Conservation (phyloP, 2,113 vertebrate species). For the Brienomyrus longianalis region DNA sequence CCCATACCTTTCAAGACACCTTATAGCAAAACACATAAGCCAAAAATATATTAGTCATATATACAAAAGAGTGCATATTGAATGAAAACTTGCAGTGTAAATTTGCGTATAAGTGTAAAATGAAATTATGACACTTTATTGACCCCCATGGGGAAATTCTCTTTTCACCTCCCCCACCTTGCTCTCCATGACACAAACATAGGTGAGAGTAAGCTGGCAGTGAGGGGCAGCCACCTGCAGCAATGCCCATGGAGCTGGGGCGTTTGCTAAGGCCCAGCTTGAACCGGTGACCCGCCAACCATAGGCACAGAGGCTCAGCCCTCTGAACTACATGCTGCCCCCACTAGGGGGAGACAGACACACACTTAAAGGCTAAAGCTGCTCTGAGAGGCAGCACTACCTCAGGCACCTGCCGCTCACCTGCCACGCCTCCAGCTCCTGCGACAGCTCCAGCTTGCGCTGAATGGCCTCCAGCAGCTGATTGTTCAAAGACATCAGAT, state of each 20-base stretch:
- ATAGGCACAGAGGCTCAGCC: background rate
- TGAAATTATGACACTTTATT: background rate
- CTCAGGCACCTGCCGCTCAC: constrained; percentile 42
- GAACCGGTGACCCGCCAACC: background rate
- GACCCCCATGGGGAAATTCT: background rate
- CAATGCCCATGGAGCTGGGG: too few relatives aligned
- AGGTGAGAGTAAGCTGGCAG: background rate
- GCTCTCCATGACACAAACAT: background rate
- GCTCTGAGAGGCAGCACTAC: background rate
- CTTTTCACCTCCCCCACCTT: background rate
- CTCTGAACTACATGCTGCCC: background rate
- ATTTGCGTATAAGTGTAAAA: background rate
- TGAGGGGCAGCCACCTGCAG: background rate
- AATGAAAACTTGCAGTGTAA: background rate
- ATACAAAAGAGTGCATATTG: background rate
- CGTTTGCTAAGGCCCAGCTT: background rate
- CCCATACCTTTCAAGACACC: background rate
- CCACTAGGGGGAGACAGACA: constrained; percentile 5
- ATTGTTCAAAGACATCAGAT: constrained; percentile 67
- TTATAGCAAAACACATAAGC: background rate
- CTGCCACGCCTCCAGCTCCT: constrained; percentile 81
- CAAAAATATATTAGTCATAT: background rate
- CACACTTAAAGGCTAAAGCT: constrained; percentile 5
- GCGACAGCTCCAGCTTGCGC: constrained; percentile 68
- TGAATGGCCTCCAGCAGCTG: constrained; percentile 73